Evolutionary conservation across 2,113 vertebrate species (phyloP).

Genomic region (Copsychus sechellarum): DNA sequence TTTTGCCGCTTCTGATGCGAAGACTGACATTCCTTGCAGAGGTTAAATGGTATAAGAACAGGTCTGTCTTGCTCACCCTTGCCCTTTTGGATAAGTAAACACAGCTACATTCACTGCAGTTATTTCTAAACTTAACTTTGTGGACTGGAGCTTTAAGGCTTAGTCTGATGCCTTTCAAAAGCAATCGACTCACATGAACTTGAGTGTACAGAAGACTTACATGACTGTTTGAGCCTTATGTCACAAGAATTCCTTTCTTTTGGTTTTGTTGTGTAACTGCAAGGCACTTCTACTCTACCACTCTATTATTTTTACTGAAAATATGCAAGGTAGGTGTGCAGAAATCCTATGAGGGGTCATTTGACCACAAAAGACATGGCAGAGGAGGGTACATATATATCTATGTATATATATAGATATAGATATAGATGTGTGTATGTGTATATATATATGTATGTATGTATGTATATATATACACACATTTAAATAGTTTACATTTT

Average conservation of each 20-base stretch:
- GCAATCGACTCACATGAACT: neutral
- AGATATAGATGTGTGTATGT: too few species aligned
- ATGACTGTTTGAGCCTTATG: neutral
- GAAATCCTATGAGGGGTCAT: neutral
- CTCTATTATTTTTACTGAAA: neutral
- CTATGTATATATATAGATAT: neutral
- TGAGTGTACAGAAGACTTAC: neutral
- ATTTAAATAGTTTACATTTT: neutral
- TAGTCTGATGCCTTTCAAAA: neutral
- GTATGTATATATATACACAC: neutral
- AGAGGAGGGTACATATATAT: neutral
- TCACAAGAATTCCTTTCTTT: neutral
- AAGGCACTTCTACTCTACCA: neutral
- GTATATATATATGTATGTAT: neutral
- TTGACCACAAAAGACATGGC: neutral
- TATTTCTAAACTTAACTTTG: neutral
- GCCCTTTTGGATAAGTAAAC: neutral
- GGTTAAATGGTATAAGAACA: neutral
- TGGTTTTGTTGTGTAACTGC: neutral
- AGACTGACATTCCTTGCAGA: neutral
- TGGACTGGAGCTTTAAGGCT: neutral
- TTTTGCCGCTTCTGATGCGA: neutral
- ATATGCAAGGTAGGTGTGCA: accelerated
- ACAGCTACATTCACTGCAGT: neutral
- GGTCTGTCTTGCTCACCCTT: constrained; percentile 7